Conservation (phyloP, 2,113 vertebrate genomes). For the Petrocephalus microphthalmus region DNA sequence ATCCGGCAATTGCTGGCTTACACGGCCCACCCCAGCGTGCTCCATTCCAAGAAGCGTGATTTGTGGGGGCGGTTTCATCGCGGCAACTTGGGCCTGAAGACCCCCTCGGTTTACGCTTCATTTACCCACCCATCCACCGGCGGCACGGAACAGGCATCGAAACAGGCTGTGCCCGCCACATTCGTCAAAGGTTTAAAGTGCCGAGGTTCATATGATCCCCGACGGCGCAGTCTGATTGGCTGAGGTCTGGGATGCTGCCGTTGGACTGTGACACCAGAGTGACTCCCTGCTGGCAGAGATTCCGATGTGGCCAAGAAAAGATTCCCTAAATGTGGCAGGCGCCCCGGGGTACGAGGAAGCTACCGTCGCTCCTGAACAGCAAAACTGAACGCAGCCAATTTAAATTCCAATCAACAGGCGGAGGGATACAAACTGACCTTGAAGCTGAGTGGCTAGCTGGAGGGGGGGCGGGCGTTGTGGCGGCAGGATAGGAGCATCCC, state of each 20-base stretch:
- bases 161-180: neutral
- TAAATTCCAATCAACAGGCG: neutral
- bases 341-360: neutral
- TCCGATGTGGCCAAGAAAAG: neutral
- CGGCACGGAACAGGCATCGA: neutral
- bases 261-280: neutral
- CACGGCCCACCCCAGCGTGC: neutral
- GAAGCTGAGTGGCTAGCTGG: neutral
- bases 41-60: neutral
- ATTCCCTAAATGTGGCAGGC: neutral
- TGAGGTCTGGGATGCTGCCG: neutral
- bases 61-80: neutral
- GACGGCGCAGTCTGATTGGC: neutral
- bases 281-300: neutral
- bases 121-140: neutral
- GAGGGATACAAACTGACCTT: neutral
- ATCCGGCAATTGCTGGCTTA: neutral
- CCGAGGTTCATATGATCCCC: neutral
- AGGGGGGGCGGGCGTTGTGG: slow-evolving; percentile 32
- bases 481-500: slow-evolving; percentile 52
- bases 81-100: neutral
- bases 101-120: neutral
- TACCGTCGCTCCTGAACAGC: neutral
- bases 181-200: neutral
- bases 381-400: neutral